These are phyloP conservation scores for Hirtodrosophila cameraria DNA, from an alignment of 2,888 invertebrate genomes.

Conservation along the genomic window DNA sequence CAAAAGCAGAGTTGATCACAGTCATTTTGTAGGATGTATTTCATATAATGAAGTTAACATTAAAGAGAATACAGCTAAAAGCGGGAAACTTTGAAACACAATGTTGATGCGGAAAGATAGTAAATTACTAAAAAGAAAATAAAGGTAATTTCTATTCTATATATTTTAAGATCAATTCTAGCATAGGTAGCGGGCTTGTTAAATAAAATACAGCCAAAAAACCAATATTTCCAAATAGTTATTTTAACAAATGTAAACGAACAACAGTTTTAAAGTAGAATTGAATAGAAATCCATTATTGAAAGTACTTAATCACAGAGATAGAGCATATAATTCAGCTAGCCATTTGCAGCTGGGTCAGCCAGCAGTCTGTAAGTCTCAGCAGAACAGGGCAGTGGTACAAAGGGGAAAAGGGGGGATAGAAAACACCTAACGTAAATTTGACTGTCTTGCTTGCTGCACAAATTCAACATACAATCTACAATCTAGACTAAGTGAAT, in stretches of 20 bases:
- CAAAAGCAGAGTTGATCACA: constrained; percentile 27
- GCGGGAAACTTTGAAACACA: too few species aligned
- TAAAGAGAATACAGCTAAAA: not conserved
- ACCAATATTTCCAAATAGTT: too few species aligned
- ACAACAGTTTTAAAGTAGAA: too few species aligned
- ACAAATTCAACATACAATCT: constrained; percentile 62
- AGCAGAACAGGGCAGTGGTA: too few species aligned
- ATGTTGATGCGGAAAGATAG: too few species aligned
- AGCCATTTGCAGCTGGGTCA: constrained; percentile 12
- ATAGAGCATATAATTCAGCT: not conserved
- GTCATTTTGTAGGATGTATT: constrained; percentile 30
- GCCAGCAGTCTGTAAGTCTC: constrained; percentile 1
- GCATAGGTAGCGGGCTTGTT: too few species aligned
- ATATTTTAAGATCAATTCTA: too few species aligned
- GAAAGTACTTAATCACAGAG: too few species aligned
- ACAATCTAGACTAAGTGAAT: constrained; percentile 53
- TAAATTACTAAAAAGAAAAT: too few species aligned
- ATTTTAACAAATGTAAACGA: too few species aligned
- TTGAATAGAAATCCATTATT: not conserved
- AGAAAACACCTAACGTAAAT: constrained; percentile 54
- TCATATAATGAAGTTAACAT: constrained; percentile 9
- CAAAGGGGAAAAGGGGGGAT: constrained; percentile 7
- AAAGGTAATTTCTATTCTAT: too few species aligned
- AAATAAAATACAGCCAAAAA: too few species aligned
- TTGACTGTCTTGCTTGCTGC: constrained; percentile 71